Evolutionary conservation across 2,888 invertebrate species (phyloP), one percentile per base, ranked within the genome.

Genomic region (Pseudococcus longispinus): DNA sequence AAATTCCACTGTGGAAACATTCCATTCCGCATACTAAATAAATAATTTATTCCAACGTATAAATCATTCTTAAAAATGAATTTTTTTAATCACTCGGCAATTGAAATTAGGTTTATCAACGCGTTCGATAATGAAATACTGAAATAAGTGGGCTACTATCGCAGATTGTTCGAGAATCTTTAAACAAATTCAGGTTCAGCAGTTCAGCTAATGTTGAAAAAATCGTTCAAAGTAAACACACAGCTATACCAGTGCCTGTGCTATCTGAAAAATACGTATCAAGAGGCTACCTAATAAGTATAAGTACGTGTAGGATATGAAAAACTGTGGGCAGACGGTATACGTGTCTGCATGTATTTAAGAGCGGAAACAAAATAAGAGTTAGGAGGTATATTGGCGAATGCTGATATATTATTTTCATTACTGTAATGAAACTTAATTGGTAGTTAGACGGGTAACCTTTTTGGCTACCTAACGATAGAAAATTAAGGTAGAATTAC

Each of bases 301-400:
- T 55, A 4, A 3, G 55, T 55, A n/a, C n/a, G n/a, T n/a, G 55
- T 55, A 55, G 23, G 60, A 55, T 55, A 8, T 55, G n/a, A 55
- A 55, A n/a, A 55, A n/a, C 18, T 18, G 55, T 55, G 15, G 6
- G 15, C 6, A 55, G 55, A 18, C n/a, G n/a, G n/a, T 6, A 18
- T n/a, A n/a, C 55, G 55, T 55, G 55, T 37, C 20, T 65, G 29
- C 70, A 29, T 29, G 29, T 29, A 70, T 70, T 70, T 29, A 70
- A 26, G 29, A 70, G 29, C 70, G 70, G 70, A 70, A 70, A 60
- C 60, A 60, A 60, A 60, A 70, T 70, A 70, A 70, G 70, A 29
- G 70, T 70, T 70, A 70, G 29, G 29, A 70, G 70, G 70, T 70
- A 70, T 70, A 70, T 70, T 29, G 70, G 70, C 70, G 70, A 70